Conservation (phyloP, 2,113 vertebrate genomes). For the Lasiurus cinereus region DNA sequence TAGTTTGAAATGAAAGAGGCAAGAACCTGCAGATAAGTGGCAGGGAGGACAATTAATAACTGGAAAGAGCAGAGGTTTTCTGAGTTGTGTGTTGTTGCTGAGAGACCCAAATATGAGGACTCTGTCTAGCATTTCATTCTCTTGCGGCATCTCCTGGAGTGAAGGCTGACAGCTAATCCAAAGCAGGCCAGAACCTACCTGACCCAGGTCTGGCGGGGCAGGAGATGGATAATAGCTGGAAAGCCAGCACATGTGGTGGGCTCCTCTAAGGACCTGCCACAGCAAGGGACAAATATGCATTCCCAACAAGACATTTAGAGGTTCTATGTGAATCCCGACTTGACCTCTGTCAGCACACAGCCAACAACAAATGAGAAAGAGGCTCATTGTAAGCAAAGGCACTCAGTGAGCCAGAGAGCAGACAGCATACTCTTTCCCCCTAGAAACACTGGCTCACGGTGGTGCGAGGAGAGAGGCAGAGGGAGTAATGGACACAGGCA, state of each 20-base stretch:
- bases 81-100: background rate
- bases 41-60: background rate
- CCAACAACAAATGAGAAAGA: background rate
- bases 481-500: background rate
- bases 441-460: background rate
- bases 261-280: background rate
- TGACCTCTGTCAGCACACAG: background rate
- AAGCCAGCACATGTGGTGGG: background rate
- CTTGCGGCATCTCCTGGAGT: background rate
- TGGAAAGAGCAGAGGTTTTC: background rate
- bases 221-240: background rate
- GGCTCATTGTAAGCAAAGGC: background rate
- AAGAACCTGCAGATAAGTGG: background rate
- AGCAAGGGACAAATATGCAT: background rate
- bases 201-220: background rate
- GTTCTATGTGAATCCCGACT: background rate
- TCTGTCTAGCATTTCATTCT: background rate
- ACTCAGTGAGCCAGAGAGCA: background rate
- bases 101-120: too few relatives aligned
- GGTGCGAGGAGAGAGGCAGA: background rate
- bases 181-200: fast-evolving
- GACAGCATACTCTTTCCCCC: background rate
- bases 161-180: background rate
- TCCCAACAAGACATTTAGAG: background rate
- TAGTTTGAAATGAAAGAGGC: background rate